Evolutionary conservation across 2,888 invertebrate species (phyloP).

Genomic region (Electrophaes corylata): DNA sequence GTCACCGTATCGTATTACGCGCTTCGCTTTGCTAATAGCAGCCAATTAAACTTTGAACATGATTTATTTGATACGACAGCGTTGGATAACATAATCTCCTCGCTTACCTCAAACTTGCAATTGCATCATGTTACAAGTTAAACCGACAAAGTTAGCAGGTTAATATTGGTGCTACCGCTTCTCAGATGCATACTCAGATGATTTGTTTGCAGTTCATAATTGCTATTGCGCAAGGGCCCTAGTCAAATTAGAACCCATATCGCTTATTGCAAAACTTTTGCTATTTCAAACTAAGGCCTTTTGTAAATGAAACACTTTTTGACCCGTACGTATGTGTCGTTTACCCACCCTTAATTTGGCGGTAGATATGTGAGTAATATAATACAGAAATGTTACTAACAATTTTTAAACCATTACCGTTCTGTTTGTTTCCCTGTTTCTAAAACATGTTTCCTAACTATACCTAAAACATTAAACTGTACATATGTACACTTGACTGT

Average conservation of each 20-base stretch:
- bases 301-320: background rate
- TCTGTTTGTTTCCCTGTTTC: too few species aligned
- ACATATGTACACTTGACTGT: too few species aligned
- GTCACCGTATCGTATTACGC: background rate
- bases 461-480: too few species aligned
- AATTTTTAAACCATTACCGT: too few species aligned
- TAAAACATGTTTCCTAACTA: too few species aligned
- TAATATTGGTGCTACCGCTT: conserved; percentile 20
- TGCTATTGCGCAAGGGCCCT: conserved; percentile 13
- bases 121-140: conserved; percentile 25
- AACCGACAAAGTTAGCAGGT: conserved; percentile 33
- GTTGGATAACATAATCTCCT: conserved; percentile 22
- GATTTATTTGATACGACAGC: conserved; percentile 10
- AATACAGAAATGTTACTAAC: too few species aligned
- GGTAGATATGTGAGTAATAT: too few species aligned
- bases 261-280: conserved; percentile 30
- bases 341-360: background rate
- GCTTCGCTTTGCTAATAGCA: background rate
- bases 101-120: conserved; percentile 18
- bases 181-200: conserved; percentile 27
- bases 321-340: background rate
- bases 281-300: background rate
- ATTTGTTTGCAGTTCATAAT: conserved; percentile 27
- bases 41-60: conserved; percentile 3
- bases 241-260: conserved; percentile 35